A percentile compares a stretch with the other conserved stretches of the same genome.
phyloP scores from a whole-genome alignment of 1,140 invertebrate genomes.

The Listronotus bonariensis region DNA sequence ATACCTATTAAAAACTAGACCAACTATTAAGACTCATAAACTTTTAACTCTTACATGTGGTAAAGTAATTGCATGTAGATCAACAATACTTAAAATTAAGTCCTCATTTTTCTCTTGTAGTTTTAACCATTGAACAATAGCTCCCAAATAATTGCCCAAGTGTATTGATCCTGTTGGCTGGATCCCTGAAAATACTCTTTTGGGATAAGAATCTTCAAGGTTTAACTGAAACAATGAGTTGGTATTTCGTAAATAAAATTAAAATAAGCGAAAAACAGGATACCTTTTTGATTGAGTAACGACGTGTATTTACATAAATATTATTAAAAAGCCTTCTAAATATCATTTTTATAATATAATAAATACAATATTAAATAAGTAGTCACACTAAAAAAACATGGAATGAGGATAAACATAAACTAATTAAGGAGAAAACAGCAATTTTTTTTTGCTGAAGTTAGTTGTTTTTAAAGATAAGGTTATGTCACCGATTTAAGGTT shows the following conservation, averaged over 20 bases:
- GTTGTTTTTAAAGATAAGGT: too few relatives aligned
- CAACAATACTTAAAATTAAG: slow-evolving; percentile 86
- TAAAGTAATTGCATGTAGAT: slow-evolving; percentile 93
- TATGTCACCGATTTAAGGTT: too few relatives aligned
- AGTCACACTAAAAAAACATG: too few relatives aligned
- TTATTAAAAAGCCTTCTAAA: too few relatives aligned
- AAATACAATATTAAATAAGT: too few relatives aligned
- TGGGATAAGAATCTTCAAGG: slow-evolving; percentile 46
- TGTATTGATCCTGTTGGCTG: slow-evolving; percentile 95
- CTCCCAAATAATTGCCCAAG: slow-evolving; percentile 97
- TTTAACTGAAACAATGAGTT: neutral
- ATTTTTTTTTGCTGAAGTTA: too few relatives aligned
- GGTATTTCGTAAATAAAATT: neutral
- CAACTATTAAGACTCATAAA: neutral
- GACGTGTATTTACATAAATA: too few relatives aligned
- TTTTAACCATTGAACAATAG: slow-evolving; percentile 83
- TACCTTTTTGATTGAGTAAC: too few relatives aligned
- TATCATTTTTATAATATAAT: too few relatives aligned
- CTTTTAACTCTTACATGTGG: slow-evolving; percentile 66
- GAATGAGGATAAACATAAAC: too few relatives aligned
- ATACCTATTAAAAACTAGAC: neutral
- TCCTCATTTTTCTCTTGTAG: slow-evolving; percentile 76
- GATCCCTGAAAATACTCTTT: slow-evolving; percentile 86
- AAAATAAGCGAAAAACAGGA: neutral
- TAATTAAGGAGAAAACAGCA: too few relatives aligned